Conservation (phyloP, 2,113 vertebrate genomes). For the Lagopus muta region DNA sequence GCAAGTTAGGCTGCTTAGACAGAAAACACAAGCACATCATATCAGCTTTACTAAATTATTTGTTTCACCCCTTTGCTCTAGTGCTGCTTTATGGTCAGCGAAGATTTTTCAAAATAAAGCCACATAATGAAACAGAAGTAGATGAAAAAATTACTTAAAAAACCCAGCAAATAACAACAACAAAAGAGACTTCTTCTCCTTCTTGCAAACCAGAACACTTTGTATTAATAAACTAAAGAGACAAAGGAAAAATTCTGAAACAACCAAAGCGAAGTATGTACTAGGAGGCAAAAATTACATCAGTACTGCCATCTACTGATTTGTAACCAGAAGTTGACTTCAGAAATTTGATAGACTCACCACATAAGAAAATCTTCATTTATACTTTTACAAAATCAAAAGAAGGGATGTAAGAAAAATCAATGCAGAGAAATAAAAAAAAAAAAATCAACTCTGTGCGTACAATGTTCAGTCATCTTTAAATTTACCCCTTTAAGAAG, state of each 20-base stretch:
- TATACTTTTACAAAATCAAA: neutral
- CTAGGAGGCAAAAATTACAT: neutral
- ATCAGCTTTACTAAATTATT: no score
- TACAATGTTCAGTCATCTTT: neutral
- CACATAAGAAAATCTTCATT: neutral
- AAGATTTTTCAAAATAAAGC: neutral
- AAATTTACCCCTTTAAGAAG: neutral
- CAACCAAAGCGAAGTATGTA: neutral
- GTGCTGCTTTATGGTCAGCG: neutral
- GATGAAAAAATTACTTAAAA: neutral
- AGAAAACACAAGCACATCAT: neutral
- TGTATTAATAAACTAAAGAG: neutral
- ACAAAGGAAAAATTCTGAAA: neutral
- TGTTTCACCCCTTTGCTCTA: neutral
- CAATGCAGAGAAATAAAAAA: neutral
- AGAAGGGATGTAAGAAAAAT: neutral
- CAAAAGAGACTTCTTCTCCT: neutral
- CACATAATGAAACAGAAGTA: neutral
- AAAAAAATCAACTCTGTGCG: accelerated
- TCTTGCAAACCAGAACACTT: neutral
- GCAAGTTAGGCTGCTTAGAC: neutral
- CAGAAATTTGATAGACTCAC: accelerated
- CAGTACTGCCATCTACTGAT: slow-evolving; percentile 24
- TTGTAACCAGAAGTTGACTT: neutral
- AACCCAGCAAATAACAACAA: neutral